phyloP scores from a whole-genome alignment of 2,797 vertebrate species.

The Scleropages formosus region DNA sequence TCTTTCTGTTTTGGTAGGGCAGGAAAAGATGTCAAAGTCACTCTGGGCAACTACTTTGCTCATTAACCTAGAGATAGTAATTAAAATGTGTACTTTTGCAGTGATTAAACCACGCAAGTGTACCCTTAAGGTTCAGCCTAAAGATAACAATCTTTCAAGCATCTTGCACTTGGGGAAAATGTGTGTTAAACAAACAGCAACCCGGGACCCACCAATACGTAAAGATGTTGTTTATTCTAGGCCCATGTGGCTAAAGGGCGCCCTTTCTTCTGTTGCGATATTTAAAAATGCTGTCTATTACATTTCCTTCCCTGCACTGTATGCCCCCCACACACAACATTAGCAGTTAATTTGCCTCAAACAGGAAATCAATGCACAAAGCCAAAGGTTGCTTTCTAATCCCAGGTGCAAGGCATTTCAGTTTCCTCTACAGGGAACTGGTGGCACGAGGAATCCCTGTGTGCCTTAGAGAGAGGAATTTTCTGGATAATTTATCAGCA shows the following conservation, averaged over 20 bases:
- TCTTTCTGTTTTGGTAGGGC: background rate
- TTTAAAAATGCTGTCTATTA: conserved; percentile 29
- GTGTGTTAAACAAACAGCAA: background rate
- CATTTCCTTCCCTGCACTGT: conserved; percentile 1
- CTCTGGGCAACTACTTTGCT: conserved; percentile 35
- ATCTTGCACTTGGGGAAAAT: background rate
- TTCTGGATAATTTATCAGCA: conserved; percentile 36
- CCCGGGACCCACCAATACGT: background rate
- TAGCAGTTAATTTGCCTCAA: conserved; percentile 40
- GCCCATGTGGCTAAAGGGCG: conserved; percentile 1
- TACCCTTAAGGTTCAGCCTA: conserved; percentile 26
- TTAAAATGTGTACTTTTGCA: conserved; percentile 37
- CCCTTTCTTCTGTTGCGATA: conserved; percentile 20
- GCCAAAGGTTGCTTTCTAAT: conserved; percentile 30
- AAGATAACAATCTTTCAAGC: conserved; percentile 29
- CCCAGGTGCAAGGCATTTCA: conserved; percentile 25
- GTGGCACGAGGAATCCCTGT: conserved; percentile 26
- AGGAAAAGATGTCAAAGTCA: conserved; percentile 17
- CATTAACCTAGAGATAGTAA: conserved; percentile 37
- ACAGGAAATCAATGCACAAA: conserved; percentile 44
- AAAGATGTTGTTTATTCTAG: background rate
- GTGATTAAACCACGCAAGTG: conserved; percentile 12
- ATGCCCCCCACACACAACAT: conserved; percentile 33
- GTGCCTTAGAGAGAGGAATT: conserved; percentile 19
- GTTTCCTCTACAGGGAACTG: conserved; percentile 30